Percentiles rank a stretch among this genome's conserved stretches.
Evolutionary conservation across 1,140 invertebrate species (phyloP).

Genomic region (Metaphire vulgaris): DNA sequence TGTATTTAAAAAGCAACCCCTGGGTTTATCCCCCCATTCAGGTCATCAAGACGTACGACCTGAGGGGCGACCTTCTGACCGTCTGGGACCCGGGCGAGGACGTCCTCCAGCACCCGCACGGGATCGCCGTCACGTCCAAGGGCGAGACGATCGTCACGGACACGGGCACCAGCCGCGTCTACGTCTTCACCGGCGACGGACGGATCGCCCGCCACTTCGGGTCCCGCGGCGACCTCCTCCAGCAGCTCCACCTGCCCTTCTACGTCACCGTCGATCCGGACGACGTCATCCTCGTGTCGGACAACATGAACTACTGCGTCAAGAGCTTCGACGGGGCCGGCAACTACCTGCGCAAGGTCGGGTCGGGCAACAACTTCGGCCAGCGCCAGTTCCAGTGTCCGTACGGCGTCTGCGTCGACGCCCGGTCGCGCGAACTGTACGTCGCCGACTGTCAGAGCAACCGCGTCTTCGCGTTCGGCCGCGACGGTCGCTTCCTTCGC

Average conservation of each 20-base stretch:
- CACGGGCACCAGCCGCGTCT: not conserved
- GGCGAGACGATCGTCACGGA: conserved; percentile 15
- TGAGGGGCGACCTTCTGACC: conserved; percentile 9
- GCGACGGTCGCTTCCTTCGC: not conserved
- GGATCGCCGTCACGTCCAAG: conserved; percentile 6
- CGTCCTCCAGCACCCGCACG: conserved; percentile 2
- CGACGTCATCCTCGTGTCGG: conserved; percentile 17
- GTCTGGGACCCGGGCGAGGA: conserved; percentile 14
- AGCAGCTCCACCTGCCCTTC: conserved; percentile 22
- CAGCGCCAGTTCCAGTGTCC: conserved; percentile 19
- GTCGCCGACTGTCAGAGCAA: conserved; percentile 1
- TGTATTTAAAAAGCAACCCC: too few relatives aligned
- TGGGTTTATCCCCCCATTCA: too few relatives aligned
- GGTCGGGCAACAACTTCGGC: not conserved
- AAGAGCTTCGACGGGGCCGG: conserved; percentile 16
- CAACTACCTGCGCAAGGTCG: conserved; percentile 1
- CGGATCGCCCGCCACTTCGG: not conserved
- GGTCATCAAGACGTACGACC: conserved; percentile 14
- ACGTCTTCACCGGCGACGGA: conserved; percentile 1
- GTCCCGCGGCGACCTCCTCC: conserved; percentile 5
- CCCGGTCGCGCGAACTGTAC: not conserved
- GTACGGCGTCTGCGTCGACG: conserved; percentile 14
- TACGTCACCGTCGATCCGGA: conserved; percentile 8
- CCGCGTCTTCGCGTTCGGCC: not conserved
- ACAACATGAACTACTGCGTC: conserved; percentile 27